These are phyloP conservation scores for Xiphophorus birchmanni DNA, from an alignment of 2,797 vertebrate genomes.

Conservation along the genomic window DNA sequence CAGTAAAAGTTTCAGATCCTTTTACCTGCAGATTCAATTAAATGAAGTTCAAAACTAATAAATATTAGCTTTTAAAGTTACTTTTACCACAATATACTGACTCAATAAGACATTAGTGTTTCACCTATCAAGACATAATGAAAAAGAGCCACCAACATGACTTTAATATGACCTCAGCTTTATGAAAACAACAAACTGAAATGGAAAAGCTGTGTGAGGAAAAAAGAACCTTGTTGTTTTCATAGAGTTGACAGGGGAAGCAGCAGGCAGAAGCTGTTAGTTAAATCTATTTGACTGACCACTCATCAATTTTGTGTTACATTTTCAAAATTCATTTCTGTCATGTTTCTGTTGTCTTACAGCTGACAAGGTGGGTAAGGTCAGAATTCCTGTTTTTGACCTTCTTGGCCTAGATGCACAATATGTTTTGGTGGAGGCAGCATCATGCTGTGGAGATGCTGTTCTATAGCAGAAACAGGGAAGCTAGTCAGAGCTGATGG, in stretches of 20 bases:
- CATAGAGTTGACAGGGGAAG: not conserved
- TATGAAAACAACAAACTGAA: not conserved
- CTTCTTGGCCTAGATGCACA: not conserved
- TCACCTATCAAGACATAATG: not conserved
- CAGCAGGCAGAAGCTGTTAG: too few relatives aligned
- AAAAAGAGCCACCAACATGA: not conserved
- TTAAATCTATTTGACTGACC: too few relatives aligned
- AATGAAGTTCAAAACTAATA: not conserved
- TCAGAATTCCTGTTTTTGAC: not conserved
- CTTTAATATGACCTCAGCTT: not conserved
- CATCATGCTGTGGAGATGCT: not conserved
- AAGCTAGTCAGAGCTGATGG: not conserved
- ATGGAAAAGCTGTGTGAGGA: too few relatives aligned
- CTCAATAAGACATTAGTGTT: not conserved
- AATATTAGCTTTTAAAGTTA: not conserved
- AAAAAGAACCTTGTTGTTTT: not conserved
- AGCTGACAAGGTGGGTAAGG: not conserved
- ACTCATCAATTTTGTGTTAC: too few relatives aligned
- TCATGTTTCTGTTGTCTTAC: not conserved
- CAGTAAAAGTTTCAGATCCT: not conserved
- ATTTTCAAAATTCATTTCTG: too few relatives aligned
- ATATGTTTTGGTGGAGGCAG: not conserved
- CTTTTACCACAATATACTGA: not conserved
- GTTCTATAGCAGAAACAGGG: not conserved
- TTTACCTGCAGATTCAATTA: not conserved